Base-by-base conservation (phyloP, 1,140 invertebrate genomes). In the Venustaconcha ellipsiformis region DNA sequence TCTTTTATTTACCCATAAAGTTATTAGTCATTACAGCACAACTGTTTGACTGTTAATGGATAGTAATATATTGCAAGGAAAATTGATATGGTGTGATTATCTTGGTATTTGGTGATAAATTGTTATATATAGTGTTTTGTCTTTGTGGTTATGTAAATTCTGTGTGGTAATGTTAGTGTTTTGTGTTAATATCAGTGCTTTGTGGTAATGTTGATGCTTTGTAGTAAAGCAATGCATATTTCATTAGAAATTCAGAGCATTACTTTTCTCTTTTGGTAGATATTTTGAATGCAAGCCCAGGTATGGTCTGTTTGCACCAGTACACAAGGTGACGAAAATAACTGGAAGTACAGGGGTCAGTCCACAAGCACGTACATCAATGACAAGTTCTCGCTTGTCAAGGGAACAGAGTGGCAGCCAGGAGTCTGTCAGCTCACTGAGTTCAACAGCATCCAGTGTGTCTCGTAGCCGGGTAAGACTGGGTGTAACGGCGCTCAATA, bases 231-330 rank as follows among this genome's bases (percentile, higher is more conserved):
- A n/a, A n/a, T n/a, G n/a, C n/a, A n/a, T 14, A 20, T 60, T 60
- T 60, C 17, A n/a, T 23, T n/a, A n/a, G 17, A 60, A 60, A 90
- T 92, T 67, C 57, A 23, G 58, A 17, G 14, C 78, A 23, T 58
- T 70, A 71, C 17, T 30, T 30, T 60, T 60, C 72, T 79, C 57
- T 68, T 57, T 48, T 76, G 82, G 67, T 90, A 97, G 97, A 91
- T 99, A 99, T 91, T 99, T 99, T 91, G 94, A 95, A 79, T 99
- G 97, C 89, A 92, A 93, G 74, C 94, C 95, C 23, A 95, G 95
- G 84, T 95, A 95, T 89, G 98, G 97, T 3, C 91, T 99, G 55
- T 99, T 99, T 91, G 96, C 97, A 13, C 97, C 97, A 1, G 89
- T 94, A 30, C 93, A 94, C 83, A 90, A 90, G 81, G 88, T 90